Base-by-base conservation (phyloP, 1,140 invertebrate species). In the Drosophila ambigua region DNA sequence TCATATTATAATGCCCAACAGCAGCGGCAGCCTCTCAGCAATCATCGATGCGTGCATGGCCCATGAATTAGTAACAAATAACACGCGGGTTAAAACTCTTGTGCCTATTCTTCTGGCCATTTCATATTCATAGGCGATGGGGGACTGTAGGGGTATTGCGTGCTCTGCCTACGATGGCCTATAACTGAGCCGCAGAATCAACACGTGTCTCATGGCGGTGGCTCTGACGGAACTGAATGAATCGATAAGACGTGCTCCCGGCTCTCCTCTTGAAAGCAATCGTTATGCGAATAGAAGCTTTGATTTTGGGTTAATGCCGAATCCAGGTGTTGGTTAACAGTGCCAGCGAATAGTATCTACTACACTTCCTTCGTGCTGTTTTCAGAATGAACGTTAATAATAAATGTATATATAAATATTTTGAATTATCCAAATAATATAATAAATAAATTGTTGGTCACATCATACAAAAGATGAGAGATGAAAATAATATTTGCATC, bases 61-160 rank as follows among this genome's bases (percentile, higher is more conserved):
- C 69, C 80, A 77, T 66, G 68, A 85, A 84, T 85, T 74, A 72
- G 65, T 67, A 28, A 55, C 52, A 28, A 77, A 54, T 65, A 39
- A 35, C 76, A 79, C 76, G 78, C 72, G 44, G 64, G 24, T 46
- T 49, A 48, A 28, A 31, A 20, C 44, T 35, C 35, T 51, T 26
- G 35, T 39, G 35, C 11, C 35, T 11, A 3, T 39, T 45, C 24
- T 44, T 54, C 55, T 55, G 64, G 28, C 35, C 48, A 72, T 81
- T 81, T 64, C 59, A 43, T 61, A 77, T 81, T 67, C 61, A 77
- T 74, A 58, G 73, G 45, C 39, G 46, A 5, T 26, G 35, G 52
- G 43, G 60, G 53, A 26, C 26, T 23, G 7, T 43, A 8, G 24
- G 35, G 15, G 28, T 24, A 24, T 8, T 20, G 16, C 28, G 35